Evolutionary conservation across 2,888 invertebrate genomes (phyloP).

Genomic region (Drosophila atripex): DNA sequence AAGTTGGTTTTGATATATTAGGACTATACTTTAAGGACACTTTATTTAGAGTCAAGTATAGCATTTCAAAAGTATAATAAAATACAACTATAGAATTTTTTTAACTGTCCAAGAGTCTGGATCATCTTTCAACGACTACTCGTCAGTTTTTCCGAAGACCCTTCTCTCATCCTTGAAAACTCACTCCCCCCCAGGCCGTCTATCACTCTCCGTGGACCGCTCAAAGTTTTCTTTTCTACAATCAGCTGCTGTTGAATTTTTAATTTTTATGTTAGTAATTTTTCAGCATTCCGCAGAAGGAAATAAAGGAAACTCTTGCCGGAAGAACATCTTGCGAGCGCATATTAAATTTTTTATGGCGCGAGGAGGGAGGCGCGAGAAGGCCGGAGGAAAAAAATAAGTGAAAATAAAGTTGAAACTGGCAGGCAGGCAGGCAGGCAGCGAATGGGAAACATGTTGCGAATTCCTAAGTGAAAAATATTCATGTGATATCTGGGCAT

Average conservation of each 20-base stretch:
- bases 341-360: constrained; percentile 71
- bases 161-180: not conserved
- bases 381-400: constrained; percentile 29
- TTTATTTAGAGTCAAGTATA: not conserved
- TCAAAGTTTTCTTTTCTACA: constrained; percentile 47
- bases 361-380: constrained; percentile 62
- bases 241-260: constrained; percentile 80
- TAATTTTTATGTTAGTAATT: constrained; percentile 80
- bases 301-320: constrained; percentile 44
- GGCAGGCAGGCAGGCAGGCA: not conserved
- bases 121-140: constrained; percentile 27
- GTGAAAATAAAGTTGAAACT: constrained; percentile 30
- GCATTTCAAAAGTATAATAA: not conserved
- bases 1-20: not conserved
- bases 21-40: not conserved
- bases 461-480: constrained; percentile 40
- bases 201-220: constrained; percentile 15
- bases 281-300: constrained; percentile 61
- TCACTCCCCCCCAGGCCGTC: not conserved
- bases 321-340: constrained; percentile 70
- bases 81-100: not conserved
- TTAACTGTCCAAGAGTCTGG: not conserved
- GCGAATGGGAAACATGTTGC: constrained; percentile 46
- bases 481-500: constrained; percentile 23
- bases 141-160: constrained; percentile 16